Evolutionary conservation across 2,888 invertebrate genomes (phyloP).

Genomic region (Cephus sareptanus): DNA sequence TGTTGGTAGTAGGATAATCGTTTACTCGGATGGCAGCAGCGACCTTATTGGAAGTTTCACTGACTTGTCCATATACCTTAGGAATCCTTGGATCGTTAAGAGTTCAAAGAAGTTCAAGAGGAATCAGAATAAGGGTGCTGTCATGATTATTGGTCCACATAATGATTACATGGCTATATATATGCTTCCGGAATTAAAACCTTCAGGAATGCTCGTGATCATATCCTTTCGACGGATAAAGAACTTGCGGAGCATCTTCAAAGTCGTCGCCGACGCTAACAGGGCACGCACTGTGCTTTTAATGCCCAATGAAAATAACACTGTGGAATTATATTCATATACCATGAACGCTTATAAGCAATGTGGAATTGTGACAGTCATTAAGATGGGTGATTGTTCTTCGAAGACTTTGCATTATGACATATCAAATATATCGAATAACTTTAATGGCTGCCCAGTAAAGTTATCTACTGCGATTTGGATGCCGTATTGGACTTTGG

Average conservation of each 20-base stretch:
- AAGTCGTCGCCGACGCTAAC: neutral
- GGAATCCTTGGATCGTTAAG: neutral
- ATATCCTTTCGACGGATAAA: neutral
- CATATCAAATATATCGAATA: neutral
- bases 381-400: neutral
- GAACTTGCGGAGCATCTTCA: neutral
- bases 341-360: neutral
- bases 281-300: neutral
- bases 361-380: neutral
- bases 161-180: neutral
- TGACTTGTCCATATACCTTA: neutral
- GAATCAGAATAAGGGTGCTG: neutral
- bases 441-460: slow-evolving; percentile 14
- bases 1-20: neutral
- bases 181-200: neutral
- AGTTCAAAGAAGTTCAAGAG: neutral
- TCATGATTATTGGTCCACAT: neutral
- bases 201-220: neutral
- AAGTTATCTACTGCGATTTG: slow-evolving; percentile 6
- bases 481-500: slow-evolving; percentile 3
- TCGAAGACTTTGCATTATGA: neutral
- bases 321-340: slow-evolving; percentile 7
- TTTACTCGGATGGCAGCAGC: neutral
- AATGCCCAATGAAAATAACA: neutral
- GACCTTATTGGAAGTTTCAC: neutral